Evolutionary conservation across 2,888 invertebrate species (phyloP).

Genomic region (Dasysyrphus albostriatus): DNA sequence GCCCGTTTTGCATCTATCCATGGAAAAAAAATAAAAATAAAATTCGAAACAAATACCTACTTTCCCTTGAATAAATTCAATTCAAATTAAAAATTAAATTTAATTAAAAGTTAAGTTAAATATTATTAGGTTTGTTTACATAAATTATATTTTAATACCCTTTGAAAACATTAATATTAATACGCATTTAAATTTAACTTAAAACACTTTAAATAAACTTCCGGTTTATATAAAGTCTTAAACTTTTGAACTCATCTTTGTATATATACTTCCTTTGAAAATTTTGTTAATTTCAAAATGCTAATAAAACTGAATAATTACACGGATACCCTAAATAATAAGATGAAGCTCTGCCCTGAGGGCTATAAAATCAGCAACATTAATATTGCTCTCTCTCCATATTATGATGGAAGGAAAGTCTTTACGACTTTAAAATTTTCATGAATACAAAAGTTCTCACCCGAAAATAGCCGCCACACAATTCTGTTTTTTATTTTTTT

Average conservation of each 20-base stretch:
- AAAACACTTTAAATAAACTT: background rate
- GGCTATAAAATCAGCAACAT: conserved; percentile 34
- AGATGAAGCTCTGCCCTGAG: conserved; percentile 62
- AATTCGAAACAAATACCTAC: too few relatives aligned
- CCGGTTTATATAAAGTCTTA: background rate
- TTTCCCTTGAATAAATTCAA: too few relatives aligned
- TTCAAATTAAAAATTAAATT: too few relatives aligned
- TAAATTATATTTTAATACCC: background rate
- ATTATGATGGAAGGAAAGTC: background rate
- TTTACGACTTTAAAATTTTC: conserved; percentile 53
- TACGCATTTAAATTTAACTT: background rate
- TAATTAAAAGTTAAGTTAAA: background rate
- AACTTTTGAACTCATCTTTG: background rate
- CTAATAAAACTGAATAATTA: conserved; percentile 54
- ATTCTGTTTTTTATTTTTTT: background rate
- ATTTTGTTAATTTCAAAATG: conserved; percentile 35
- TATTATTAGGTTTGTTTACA: background rate
- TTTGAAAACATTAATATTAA: background rate
- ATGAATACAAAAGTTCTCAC: background rate
- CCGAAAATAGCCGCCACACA: conserved; percentile 20
- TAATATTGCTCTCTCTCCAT: conserved; percentile 5
- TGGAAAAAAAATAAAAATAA: too few relatives aligned
- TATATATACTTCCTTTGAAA: conserved; percentile 16
- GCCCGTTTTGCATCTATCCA: too few relatives aligned
- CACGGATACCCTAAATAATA: conserved; percentile 23